A percentile compares a stretch with the other conserved stretches of the same genome.
phyloP scores from a whole-genome alignment of 2,888 invertebrate species.

The Dynastes grantii region DNA sequence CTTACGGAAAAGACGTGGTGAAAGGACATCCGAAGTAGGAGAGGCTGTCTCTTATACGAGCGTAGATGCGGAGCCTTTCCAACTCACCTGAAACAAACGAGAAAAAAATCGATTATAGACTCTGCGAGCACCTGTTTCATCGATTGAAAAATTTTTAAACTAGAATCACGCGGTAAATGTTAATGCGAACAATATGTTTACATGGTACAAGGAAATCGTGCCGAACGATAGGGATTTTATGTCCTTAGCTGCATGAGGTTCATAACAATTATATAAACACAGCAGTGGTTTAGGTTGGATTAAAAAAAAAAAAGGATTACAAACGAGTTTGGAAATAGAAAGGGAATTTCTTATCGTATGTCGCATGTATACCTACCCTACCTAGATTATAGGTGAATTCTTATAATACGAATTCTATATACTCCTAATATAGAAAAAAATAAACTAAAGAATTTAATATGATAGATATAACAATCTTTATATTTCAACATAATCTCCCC shows the following conservation, averaged over 20 bases:
- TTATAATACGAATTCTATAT: no score
- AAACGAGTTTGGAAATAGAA: conserved; percentile 4
- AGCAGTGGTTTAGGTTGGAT: not conserved
- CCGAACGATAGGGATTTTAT: not conserved
- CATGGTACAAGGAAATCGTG: conserved; percentile 26
- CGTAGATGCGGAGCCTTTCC: conserved; percentile 51
- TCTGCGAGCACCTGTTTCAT: conserved; percentile 32
- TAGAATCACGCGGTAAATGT: conserved; percentile 35
- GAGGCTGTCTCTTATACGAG: conserved; percentile 29
- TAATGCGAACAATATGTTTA: conserved; percentile 32
- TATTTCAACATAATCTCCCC: no score
- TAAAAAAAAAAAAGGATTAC: not conserved
- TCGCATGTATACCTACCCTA: no score
- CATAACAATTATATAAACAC: conserved; percentile 22
- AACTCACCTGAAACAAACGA: conserved; percentile 61
- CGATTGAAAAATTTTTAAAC: conserved; percentile 28
- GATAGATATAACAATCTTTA: no score
- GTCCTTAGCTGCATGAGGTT: not conserved
- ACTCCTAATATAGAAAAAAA: no score
- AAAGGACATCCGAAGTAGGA: conserved; percentile 54
- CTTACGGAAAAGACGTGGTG: conserved; percentile 56
- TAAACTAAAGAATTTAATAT: no score
- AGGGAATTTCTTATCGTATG: not conserved
- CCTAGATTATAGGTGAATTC: no score
- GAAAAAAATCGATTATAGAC: conserved; percentile 52